Evolutionary conservation across 2,113 vertebrate genomes (phyloP).

Genomic region (Rhizomys pruinosus): DNA sequence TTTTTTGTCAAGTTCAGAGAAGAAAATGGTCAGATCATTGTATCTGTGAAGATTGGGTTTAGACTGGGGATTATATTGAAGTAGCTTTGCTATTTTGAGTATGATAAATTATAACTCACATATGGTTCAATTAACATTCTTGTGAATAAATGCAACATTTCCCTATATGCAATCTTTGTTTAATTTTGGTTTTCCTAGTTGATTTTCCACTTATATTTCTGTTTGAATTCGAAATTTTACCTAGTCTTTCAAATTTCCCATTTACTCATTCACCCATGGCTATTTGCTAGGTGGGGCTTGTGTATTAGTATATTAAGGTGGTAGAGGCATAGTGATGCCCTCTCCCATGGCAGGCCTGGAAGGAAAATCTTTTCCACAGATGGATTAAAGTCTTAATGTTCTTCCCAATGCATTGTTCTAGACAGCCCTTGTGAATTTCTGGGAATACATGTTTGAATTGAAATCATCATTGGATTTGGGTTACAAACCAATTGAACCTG

Average conservation of each 20-base stretch:
- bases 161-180: conserved; percentile 43
- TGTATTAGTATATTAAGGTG: background rate
- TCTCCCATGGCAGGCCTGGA: background rate
- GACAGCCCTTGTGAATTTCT: background rate
- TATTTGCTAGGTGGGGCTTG: conserved; percentile 41
- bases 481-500: conserved; percentile 8
- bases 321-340: background rate
- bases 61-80: conserved; percentile 40
- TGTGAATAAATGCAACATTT: conserved; percentile 67
- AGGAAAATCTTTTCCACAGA: background rate
- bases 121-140: conserved; percentile 60
- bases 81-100: conserved; percentile 50
- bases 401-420: background rate
- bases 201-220: conserved; percentile 53
- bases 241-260: conserved; percentile 44
- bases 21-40: conserved; percentile 55
- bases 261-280: background rate
- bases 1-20: conserved; percentile 37
- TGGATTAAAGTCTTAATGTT: background rate
- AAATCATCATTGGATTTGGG: conserved; percentile 11
- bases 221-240: conserved; percentile 54
- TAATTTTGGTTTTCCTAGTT: conserved; percentile 61
- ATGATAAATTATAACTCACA: conserved; percentile 62
- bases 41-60: conserved; percentile 50
- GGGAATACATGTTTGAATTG: background rate